phyloP scores from a whole-genome alignment of 2,113 vertebrate genomes.

The Pituophis catenifer region DNA sequence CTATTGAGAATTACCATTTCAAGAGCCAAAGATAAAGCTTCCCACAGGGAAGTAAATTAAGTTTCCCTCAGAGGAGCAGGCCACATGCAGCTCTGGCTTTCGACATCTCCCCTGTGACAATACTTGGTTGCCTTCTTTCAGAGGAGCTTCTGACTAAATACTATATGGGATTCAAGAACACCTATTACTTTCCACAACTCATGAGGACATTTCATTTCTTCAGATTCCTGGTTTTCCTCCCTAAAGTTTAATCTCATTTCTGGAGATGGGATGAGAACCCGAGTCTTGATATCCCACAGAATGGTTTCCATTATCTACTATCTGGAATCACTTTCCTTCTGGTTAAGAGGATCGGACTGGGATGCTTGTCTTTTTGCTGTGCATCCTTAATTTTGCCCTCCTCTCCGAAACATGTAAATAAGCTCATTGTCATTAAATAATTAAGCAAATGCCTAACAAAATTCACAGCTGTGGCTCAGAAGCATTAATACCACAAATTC shows the following conservation, averaged over 20 bases:
- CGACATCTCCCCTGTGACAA: not conserved
- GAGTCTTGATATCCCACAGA: not conserved
- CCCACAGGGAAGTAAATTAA: not conserved
- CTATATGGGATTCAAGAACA: not conserved
- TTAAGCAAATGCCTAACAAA: not conserved
- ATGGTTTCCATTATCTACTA: not conserved
- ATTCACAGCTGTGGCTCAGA: not conserved
- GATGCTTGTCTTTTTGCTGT: not conserved
- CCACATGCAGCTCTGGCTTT: not conserved
- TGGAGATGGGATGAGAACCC: no score
- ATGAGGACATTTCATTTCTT: not conserved
- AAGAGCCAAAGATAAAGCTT: not conserved
- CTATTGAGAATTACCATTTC: not conserved
- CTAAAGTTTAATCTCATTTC: not conserved
- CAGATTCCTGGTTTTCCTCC: not conserved
- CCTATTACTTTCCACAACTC: not conserved
- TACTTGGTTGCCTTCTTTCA: not conserved
- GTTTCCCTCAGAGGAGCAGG: not conserved
- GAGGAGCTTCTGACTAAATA: not conserved
- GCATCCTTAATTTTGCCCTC: no score
- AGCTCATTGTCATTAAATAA: not conserved
- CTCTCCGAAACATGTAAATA: not conserved
- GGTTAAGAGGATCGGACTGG: not conserved
- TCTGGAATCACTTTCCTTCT: not conserved
- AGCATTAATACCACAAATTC: constrained; percentile 2